Evolutionary conservation across 2,113 vertebrate species (phyloP), one percentile per base, ranked within the genome.

Genomic region (Carlito syrichta): DNA sequence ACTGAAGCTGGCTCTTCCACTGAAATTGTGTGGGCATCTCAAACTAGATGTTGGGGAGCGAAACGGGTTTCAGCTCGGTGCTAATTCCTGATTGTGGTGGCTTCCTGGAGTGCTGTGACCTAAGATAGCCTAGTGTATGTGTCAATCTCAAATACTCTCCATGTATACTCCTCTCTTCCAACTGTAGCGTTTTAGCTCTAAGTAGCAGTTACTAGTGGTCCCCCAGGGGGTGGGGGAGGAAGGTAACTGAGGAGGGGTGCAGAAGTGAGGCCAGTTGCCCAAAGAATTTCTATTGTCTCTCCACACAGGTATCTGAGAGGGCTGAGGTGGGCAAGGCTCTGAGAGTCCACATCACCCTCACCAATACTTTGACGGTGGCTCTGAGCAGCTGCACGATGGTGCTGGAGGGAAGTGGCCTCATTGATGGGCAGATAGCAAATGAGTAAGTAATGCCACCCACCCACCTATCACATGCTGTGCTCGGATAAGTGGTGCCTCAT

Each of bases 381-480:
- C 93, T 98, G 91, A 94, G 12, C 45, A 84, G 94, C 52, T 98
- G 98, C 40, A 38, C 0, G 0, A 76, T 98, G 89, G 73, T 94
- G 83, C 77, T 98, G 68, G 97, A 98, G 45, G 98, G 98, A 40
- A 98, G 96, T 3, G 98, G 98, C 32, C 96, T 98, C 48, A 76
- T 97, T 1, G 16, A 62, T 1, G 98, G 98, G 45, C 95, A 95
- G 68, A 60, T 98, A 76, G 8, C 50, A 38, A 63, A 92, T 6
- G 58, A 97, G 98, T 98, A 87, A 96, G 98, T 96, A 20, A 66
- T 0, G 3, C 43, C 1, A 2, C 22, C n/a, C 30, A 8, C 22
- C 62, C 4, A 43, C 45, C 45, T 69, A n/a, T 38, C 35, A 40
- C 1, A 4, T 19, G 50, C 40, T 56, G 63, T 71, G 19, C 63